Evolutionary conservation across 2,888 invertebrate species (phyloP), one percentile per base, ranked within the genome.

Genomic region (Euplagia quadripunctaria): DNA sequence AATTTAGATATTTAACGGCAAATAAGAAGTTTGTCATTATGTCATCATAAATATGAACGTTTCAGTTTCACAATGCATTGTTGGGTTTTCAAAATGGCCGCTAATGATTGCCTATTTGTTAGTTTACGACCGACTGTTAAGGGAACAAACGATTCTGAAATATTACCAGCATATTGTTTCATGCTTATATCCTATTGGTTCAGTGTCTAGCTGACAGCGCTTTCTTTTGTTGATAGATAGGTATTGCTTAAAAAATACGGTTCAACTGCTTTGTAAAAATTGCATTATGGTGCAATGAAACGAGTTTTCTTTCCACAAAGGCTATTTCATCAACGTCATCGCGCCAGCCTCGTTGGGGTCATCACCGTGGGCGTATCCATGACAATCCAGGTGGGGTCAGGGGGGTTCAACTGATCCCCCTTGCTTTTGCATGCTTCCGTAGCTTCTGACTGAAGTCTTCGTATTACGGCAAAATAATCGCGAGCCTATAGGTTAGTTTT

Each of bases 51-150:
- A 82, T 72, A 75, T 77, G 80, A 86, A 88, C 87, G 83, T 83
- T 80, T 78, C 69, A 73, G 77, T 83, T 80, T 77, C 79, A 85
- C 86, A 86, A 86, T 82, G 78, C 80, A 85, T 85, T 85, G 83
- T 82, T 77, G 58, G 49, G 11, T 86, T 83, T 83, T 73, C 83
- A 85, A 86, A 84, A 88, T 83, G 85, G 84, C 81, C 77, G 73
- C 83, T 88, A 89, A 90, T 90, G 84, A 86, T 86, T 78, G 74
- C 49, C 82, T 80, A 85, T 88, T 86, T 75, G 82, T 86, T 84
- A 82, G 75, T 82, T 84, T 75, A 86, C 74, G 70, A 82, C 79
- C 64, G 70, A 78, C 78, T 75, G 76, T 85, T 85, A 84, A 70
- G 73, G 9, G 73, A 75, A 87, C 84, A 87, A 87, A 86, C 61